A percentile compares a stretch with the other conserved stretches of the same genome.
phyloP scores from a whole-genome alignment of 2,113 vertebrate genomes.

The Mungos mungo region DNA sequence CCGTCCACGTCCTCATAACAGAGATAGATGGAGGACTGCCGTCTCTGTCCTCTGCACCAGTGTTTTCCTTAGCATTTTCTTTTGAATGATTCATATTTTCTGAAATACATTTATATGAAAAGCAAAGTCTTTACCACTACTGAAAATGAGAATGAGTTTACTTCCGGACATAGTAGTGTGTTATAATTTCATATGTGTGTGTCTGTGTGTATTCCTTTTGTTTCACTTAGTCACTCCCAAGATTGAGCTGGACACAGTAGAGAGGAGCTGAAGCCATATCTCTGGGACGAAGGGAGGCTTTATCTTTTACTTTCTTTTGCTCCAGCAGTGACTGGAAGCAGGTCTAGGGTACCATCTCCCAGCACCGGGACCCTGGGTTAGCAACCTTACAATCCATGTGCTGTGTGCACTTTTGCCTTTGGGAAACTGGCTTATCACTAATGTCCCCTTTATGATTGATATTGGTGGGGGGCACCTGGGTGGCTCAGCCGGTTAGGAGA shows the following conservation, averaged over 20 bases:
- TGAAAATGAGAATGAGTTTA: background rate
- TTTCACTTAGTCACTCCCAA: background rate
- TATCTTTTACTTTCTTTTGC: background rate
- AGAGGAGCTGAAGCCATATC: background rate
- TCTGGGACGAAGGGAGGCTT: background rate
- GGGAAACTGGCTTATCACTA: background rate
- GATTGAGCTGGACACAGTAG: background rate
- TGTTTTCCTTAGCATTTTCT: background rate
- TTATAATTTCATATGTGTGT: background rate
- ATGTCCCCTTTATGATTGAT: background rate
- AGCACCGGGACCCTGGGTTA: background rate
- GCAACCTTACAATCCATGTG: too few species aligned
- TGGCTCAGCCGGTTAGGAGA: too few species aligned
- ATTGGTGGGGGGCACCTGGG: too few species aligned
- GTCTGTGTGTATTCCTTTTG: background rate
- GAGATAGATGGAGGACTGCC: background rate
- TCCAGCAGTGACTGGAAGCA: background rate
- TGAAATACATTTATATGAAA: background rate
- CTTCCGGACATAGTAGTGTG: background rate
- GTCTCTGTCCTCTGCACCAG: background rate
- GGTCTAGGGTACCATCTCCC: background rate
- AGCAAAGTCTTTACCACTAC: background rate
- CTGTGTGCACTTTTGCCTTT: background rate
- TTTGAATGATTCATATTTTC: background rate
- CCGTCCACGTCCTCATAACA: accelerated